A percentile compares a stretch with the other conserved stretches of the same genome.
These are phyloP conservation scores for Linhomoeus sp. DNA, from an alignment of 2,888 invertebrate species.

Conservation along the genomic window DNA sequence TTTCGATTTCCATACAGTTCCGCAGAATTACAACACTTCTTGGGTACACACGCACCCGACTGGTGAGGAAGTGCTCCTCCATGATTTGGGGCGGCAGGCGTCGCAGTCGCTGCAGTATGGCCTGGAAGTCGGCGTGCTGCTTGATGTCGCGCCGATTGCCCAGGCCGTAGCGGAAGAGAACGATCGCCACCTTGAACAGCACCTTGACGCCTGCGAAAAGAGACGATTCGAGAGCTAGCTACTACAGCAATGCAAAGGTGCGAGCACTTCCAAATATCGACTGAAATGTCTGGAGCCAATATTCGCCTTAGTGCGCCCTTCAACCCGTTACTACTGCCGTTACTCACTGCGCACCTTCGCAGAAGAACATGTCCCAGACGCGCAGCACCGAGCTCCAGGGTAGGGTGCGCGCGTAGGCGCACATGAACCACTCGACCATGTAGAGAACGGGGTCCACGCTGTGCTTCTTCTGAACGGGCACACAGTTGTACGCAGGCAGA, in stretches of 20 bases:
- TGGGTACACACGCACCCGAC: slow-evolving; percentile 35
- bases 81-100: slow-evolving; percentile 58
- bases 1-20: too few species aligned
- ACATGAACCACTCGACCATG: slow-evolving; percentile 97
- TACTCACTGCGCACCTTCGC: too few species aligned
- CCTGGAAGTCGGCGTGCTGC: slow-evolving; percentile 66
- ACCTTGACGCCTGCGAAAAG: slow-evolving; percentile 48
- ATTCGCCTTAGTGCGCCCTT: too few species aligned
- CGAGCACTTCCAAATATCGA: too few species aligned
- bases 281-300: too few species aligned
- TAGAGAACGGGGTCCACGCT: slow-evolving; percentile 82
- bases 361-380: slow-evolving; percentile 94
- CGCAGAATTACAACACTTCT: too few species aligned
- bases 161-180: slow-evolving; percentile 9
- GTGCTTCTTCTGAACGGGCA: slow-evolving; percentile 53
- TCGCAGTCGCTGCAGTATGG: slow-evolving; percentile 66
- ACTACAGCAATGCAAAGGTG: too few species aligned
- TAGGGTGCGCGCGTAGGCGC: slow-evolving; percentile 75
- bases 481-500: too few species aligned
- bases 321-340: too few species aligned
- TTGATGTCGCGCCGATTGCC: slow-evolving; percentile 37
- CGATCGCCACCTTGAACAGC: slow-evolving; percentile 62
- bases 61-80: slow-evolving; percentile 65
- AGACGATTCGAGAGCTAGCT: too few species aligned
- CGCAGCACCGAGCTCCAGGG: slow-evolving; percentile 85